These are phyloP conservation scores for Bombycilla garrulus DNA, from an alignment of 2,113 vertebrate species.

Conservation along the genomic window DNA sequence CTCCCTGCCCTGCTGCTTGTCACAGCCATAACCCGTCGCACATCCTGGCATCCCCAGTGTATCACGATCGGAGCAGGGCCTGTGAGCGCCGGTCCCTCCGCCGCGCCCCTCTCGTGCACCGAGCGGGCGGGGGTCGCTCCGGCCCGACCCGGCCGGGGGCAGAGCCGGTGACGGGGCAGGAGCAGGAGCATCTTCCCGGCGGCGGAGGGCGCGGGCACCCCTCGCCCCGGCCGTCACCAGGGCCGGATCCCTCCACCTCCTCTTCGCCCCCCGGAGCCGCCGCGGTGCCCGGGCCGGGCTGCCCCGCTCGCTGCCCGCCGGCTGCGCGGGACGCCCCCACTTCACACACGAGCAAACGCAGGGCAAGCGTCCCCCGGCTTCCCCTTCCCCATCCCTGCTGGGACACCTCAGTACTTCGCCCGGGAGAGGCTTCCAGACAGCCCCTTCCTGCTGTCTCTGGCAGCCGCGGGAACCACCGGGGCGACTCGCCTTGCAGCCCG, in stretches of 20 bases:
- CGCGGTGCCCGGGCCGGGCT: rapidly evolving
- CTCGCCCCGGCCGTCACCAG: neutral
- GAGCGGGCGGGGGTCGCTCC: neutral
- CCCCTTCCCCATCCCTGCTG: too few relatives aligned
- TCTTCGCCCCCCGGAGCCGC: too few relatives aligned
- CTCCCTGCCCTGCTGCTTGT: neutral
- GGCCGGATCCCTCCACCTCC: rapidly evolving
- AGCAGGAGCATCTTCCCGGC: neutral
- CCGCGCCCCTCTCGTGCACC: too few relatives aligned
- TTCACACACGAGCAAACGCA: neutral
- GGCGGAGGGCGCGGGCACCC: rapidly evolving
- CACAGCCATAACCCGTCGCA: rapidly evolving
- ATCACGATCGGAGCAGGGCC: rapidly evolving
- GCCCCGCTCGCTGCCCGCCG: neutral
- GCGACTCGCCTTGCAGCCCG: neutral
- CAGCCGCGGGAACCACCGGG: neutral
- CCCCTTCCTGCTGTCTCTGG: rapidly evolving
- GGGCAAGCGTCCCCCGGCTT: neutral
- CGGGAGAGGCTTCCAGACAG: rapidly evolving
- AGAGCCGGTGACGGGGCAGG: too few relatives aligned
- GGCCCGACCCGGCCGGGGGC: neutral
- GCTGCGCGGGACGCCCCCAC: neutral
- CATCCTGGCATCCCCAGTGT: too few relatives aligned
- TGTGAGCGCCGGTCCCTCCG: rapidly evolving
- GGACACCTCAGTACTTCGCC: neutral